Percentiles rank a stretch among this genome's conserved stretches.
Evolutionary conservation across 1,140 invertebrate species (phyloP).

Genomic region (Acromyrmex charruanus): DNA sequence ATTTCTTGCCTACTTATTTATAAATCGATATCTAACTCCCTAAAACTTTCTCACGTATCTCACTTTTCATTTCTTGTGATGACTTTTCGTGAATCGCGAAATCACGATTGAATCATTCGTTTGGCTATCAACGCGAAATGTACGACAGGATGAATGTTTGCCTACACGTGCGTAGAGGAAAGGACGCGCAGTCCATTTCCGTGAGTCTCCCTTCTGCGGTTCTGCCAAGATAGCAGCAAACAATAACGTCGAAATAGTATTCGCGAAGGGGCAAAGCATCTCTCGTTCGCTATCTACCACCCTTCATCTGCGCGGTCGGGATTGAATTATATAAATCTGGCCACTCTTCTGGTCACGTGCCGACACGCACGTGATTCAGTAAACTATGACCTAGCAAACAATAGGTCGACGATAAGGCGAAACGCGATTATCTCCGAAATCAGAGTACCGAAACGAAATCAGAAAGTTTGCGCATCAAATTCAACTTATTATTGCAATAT

Average conservation of each 20-base stretch:
- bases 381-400: conserved; percentile 71
- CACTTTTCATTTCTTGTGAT: background rate
- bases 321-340: conserved; percentile 76
- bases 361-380: conserved; percentile 66
- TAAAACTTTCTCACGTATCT: conserved; percentile 41
- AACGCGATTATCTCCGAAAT: conserved; percentile 36
- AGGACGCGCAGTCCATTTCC: conserved; percentile 64
- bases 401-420: conserved; percentile 69
- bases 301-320: conserved; percentile 47
- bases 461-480: background rate
- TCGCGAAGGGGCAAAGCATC: conserved; percentile 54
- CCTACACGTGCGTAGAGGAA: conserved; percentile 47
- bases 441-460: conserved; percentile 32
- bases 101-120: conserved; percentile 1
- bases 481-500: conserved; percentile 4
- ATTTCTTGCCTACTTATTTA: background rate
- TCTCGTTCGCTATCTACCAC: conserved; percentile 37
- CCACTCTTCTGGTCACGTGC: conserved; percentile 73
- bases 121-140: conserved; percentile 15
- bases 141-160: conserved; percentile 51
- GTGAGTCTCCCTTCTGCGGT: conserved; percentile 42
- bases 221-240: conserved; percentile 62
- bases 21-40: background rate
- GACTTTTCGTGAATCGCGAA: conserved; percentile 33
- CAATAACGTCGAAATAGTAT: conserved; percentile 59